These are phyloP conservation scores for Argyrosomus regius DNA, from an alignment of 2,797 vertebrate species.

Conservation along the genomic window DNA sequence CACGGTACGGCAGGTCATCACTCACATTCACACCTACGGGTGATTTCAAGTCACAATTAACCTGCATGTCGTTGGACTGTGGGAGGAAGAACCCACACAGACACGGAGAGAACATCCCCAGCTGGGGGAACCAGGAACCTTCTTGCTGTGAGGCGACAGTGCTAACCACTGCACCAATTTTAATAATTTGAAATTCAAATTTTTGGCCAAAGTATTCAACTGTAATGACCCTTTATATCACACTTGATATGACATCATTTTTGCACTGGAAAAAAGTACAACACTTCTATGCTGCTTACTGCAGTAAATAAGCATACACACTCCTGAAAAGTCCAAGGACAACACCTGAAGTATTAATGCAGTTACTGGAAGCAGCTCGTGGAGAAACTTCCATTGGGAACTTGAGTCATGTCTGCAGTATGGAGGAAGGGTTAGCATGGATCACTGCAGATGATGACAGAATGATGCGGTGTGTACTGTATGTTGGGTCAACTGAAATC, in stretches of 20 bases:
- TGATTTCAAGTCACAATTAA: no score
- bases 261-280: background rate
- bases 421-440: background rate
- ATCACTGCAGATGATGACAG: background rate
- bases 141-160: no score
- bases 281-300: background rate
- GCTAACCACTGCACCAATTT: no score
- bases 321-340: conserved; percentile 12
- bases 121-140: no score
- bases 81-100: no score
- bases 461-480: background rate
- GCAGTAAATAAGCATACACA: background rate
- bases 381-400: background rate
- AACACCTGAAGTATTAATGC: conserved; percentile 6
- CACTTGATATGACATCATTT: background rate
- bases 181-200: no score
- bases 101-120: no score
- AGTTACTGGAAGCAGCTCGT: background rate
- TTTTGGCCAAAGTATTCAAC: no score
- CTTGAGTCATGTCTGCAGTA: background rate
- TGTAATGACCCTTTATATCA: background rate
- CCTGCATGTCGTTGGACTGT: no score
- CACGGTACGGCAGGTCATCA: no score
- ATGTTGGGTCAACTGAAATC: background rate
- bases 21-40: no score